Base-by-base conservation (phyloP, 2,797 vertebrate genomes). In the Tarsius wallacei region DNA sequence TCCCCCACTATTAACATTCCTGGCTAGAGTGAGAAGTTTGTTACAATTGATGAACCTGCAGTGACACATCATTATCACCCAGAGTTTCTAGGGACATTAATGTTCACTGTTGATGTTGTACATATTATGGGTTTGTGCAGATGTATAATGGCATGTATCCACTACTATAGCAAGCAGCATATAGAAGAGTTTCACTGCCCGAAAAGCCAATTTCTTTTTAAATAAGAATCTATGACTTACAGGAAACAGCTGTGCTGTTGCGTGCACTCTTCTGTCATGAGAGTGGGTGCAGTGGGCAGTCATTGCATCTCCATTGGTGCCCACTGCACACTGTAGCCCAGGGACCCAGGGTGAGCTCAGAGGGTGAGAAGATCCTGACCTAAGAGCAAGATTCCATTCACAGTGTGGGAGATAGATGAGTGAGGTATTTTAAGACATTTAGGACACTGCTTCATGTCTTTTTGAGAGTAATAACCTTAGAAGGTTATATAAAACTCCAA, bases 401-500 rank as follows among this genome's bases (percentile, higher is more conserved):
- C 31, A 13, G 53, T 21, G 70, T 47, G 24, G 49, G 47, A 55
- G 66, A 86, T 7, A 82, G 87, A 73, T 36, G 53, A 1, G 5
- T 55, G 64, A 91, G 68, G 6, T n/a, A 24, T 84, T 63, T 76
- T 33, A 76, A 90, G 47, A 66, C 80, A 68, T 42, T 73, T 84
- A 64, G 36, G 59, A 42, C 24, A 57, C 53, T 47, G 8, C 61
- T 87, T 95, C 68, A 73, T 71, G 49, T 84, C 28, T 74, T 92
- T 71, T 26, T 66, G 42, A 78, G 73, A 42, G 19, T 71, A 92
- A 84, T 74, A 78, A 12, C 42, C 55, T 87, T 90, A 77, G 68
- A 74, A 90, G 19, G 68, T 14, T 33, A 59, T 42, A 51, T 33
- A 90, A 73, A 55, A 80, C 91, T 97, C 49, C 24, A 55, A 84